A percentile compares a stretch with the other conserved stretches of the same genome.
These are phyloP conservation scores for Pseudomyrmex sp. DNA, from an alignment of 1,140 invertebrate species.

Conservation along the genomic window DNA sequence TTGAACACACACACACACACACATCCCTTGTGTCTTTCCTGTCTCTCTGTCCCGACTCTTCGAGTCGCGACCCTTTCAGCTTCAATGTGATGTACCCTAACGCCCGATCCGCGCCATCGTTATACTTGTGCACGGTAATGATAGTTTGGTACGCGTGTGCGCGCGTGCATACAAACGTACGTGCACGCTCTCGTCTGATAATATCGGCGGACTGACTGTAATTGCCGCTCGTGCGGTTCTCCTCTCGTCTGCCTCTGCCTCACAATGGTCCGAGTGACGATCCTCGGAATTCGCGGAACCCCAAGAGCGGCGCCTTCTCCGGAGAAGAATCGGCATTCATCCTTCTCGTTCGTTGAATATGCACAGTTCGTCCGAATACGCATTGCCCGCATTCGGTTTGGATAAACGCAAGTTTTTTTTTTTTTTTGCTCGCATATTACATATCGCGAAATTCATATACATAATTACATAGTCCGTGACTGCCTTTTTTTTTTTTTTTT, in stretches of 20 bases:
- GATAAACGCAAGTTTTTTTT: not conserved
- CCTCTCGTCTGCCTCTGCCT: slow-evolving; percentile 18
- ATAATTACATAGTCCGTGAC: slow-evolving; percentile 4
- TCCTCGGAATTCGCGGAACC: slow-evolving; percentile 69
- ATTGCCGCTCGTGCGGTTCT: slow-evolving; percentile 53
- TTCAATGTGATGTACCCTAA: slow-evolving; percentile 24
- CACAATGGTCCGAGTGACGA: slow-evolving; percentile 65
- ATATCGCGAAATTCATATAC: slow-evolving; percentile 5
- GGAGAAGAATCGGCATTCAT: slow-evolving; percentile 68
- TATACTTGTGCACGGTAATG: slow-evolving; percentile 60
- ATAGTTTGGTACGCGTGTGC: slow-evolving; percentile 62
- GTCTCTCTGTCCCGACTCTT: slow-evolving; percentile 42
- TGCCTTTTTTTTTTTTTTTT: no score
- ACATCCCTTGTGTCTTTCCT: slow-evolving; percentile 29
- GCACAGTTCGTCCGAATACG: slow-evolving; percentile 16
- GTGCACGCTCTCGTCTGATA: slow-evolving; percentile 67
- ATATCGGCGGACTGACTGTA: slow-evolving; percentile 69
- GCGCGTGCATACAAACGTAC: slow-evolving; percentile 54
- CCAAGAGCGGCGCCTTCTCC: slow-evolving; percentile 70
- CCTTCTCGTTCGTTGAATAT: slow-evolving; percentile 26
- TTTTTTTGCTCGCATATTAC: not conserved
- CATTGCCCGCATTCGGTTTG: not conserved
- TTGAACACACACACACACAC: not conserved
- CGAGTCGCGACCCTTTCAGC: slow-evolving; percentile 38
- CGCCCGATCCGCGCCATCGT: slow-evolving; percentile 33